Percentiles rank a stretch among this genome's conserved stretches.
phyloP scores from a whole-genome alignment of 2,797 vertebrate genomes.

The Avahi laniger region DNA sequence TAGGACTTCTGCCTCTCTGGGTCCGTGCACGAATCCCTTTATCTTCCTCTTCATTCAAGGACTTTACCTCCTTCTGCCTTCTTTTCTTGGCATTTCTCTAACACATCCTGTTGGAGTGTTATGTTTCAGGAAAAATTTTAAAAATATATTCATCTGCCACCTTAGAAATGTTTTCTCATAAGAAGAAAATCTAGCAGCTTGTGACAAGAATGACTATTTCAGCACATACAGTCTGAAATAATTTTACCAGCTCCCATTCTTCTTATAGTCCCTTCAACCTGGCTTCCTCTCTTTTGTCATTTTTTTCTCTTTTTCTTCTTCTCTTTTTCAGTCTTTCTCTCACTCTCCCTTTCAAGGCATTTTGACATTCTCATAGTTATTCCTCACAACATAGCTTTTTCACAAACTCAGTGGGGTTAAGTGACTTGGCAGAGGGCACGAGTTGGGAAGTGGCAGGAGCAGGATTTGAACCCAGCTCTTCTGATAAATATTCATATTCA shows the following conservation, averaged over 20 bases:
- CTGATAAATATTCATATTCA: not conserved
- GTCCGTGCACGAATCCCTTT: conserved; percentile 4
- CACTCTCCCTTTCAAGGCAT: conserved; percentile 30
- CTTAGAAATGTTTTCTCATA: conserved; percentile 78
- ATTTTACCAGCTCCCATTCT: conserved; percentile 67
- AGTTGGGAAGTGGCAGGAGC: not conserved
- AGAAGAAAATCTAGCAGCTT: conserved; percentile 77
- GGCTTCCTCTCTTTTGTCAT: conserved; percentile 39
- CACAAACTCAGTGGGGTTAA: not conserved
- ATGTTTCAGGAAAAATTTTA: conserved; percentile 72
- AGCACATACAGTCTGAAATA: conserved; percentile 65
- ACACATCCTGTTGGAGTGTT: conserved; percentile 76
- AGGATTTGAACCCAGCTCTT: conserved; percentile 24
- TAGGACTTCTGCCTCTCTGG: not conserved
- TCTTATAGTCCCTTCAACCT: conserved; percentile 39
- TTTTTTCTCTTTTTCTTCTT: not conserved
- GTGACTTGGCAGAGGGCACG: not conserved
- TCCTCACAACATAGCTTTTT: not conserved
- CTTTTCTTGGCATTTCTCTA: conserved; percentile 78
- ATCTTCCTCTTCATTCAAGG: conserved; percentile 54
- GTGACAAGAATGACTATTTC: conserved; percentile 77
- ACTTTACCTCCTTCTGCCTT: conserved; percentile 75
- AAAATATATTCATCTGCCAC: conserved; percentile 81
- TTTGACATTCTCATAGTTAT: not conserved
- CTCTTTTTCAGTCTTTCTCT: not conserved